Evolutionary conservation across 2,797 vertebrate genomes (phyloP).

Genomic region (Myotis pilosus): DNA sequence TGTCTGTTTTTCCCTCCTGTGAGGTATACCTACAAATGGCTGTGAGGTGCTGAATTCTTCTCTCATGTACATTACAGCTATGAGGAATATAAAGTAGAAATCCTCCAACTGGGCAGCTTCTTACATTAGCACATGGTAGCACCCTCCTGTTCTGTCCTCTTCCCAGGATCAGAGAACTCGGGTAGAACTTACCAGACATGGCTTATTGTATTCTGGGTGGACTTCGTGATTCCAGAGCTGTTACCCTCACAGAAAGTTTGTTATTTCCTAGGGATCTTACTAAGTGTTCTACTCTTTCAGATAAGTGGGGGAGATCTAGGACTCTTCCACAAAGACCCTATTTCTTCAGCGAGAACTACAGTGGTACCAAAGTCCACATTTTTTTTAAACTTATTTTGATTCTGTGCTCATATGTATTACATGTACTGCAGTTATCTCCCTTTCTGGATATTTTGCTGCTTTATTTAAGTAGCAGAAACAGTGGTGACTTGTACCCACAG

Average conservation of each 20-base stretch:
- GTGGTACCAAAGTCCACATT: background rate
- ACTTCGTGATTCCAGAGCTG: background rate
- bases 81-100: slow-evolving; percentile 7
- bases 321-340: background rate
- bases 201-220: background rate
- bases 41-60: background rate
- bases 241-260: slow-evolving; percentile 8
- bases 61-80: background rate
- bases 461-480: background rate
- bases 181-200: background rate
- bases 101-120: background rate
- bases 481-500: background rate
- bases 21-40: background rate
- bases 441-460: background rate
- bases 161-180: background rate
- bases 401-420: background rate
- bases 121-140: background rate
- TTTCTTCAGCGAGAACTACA: background rate
- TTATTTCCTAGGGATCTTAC: background rate
- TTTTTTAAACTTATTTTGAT: background rate
- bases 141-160: background rate
- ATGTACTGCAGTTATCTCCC: background rate
- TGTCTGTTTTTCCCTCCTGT: background rate
- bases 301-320: background rate
- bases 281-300: background rate